Percentiles rank a stretch among this genome's conserved stretches.
Evolutionary conservation across 2,113 vertebrate genomes (phyloP).

Genomic region (Castor canadensis): DNA sequence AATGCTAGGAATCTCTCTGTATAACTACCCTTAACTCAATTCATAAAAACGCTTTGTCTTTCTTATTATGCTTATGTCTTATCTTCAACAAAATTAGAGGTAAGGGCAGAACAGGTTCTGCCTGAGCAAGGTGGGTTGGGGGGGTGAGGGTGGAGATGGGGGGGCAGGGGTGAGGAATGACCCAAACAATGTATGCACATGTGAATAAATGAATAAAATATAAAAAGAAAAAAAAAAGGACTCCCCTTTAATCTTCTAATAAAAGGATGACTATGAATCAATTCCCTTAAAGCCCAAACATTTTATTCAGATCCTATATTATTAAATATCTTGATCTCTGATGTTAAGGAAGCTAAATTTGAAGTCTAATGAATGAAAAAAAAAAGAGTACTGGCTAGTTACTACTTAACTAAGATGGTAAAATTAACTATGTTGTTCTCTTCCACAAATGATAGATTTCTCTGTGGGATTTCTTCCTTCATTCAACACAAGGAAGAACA

Average conservation of each 20-base stretch:
- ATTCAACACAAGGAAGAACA: not conserved
- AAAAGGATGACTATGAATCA: conserved; percentile 43
- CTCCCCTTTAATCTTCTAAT: not conserved
- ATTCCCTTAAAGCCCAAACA: conserved; percentile 24
- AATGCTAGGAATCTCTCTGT: no score
- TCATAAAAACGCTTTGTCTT: no score
- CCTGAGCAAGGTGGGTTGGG: no score
- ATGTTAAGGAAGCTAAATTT: not conserved
- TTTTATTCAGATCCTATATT: not conserved
- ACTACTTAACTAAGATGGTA: not conserved
- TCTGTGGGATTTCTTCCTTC: not conserved
- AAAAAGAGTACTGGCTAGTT: not conserved
- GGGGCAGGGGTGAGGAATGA: no score
- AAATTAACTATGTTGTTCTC: not conserved
- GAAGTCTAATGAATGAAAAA: not conserved
- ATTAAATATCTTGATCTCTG: not conserved
- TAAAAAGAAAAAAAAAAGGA: no score
- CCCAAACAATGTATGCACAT: no score
- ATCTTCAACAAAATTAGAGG: no score
- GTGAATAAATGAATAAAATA: not conserved
- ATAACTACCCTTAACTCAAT: no score
- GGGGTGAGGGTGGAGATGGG: no score
- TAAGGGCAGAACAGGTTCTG: no score
- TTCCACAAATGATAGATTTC: not conserved
- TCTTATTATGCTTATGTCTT: no score